Evolutionary conservation across 2,797 vertebrate species (phyloP).

Genomic region (Myoxocephalus aenaeus): DNA sequence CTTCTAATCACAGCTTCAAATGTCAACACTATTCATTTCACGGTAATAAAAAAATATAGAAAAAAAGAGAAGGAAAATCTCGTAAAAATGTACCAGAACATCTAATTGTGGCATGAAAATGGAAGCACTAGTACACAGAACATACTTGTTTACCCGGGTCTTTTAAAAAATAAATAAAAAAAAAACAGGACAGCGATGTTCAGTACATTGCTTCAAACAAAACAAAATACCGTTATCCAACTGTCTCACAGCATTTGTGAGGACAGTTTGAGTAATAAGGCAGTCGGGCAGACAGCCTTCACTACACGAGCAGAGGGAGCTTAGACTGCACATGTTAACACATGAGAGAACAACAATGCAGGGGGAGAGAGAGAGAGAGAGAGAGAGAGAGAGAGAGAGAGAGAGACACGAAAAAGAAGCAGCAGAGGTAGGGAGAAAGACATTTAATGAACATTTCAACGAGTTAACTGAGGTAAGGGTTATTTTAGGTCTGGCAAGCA

Average conservation of each 20-base stretch:
- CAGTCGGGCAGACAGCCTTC: conserved; percentile 41
- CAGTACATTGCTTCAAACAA: conserved; percentile 38
- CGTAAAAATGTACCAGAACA: neutral
- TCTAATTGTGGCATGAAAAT: conserved; percentile 10
- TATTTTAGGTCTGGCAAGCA: conserved; percentile 79
- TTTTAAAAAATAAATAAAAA: too few relatives aligned
- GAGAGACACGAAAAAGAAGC: conserved; percentile 7
- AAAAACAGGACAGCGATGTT: conserved; percentile 26
- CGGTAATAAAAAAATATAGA: neutral
- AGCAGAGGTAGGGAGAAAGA: conserved; percentile 47
- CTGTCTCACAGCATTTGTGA: conserved; percentile 44
- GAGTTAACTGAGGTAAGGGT: conserved; percentile 68
- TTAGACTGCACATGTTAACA: conserved; percentile 47
- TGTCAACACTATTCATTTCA: neutral
- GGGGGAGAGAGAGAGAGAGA: neutral
- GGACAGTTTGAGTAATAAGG: conserved; percentile 52
- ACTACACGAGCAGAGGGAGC: conserved; percentile 34
- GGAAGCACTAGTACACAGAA: conserved; percentile 1
- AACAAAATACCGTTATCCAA: conserved; percentile 21
- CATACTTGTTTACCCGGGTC: neutral
- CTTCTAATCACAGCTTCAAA: conserved; percentile 5
- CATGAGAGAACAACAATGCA: conserved; percentile 46
- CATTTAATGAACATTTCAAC: conserved; percentile 73
- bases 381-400: conserved; percentile 37
- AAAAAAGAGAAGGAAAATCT: neutral